phyloP scores from a whole-genome alignment of 2,797 vertebrate genomes.

The Phylloscopus collybita region DNA sequence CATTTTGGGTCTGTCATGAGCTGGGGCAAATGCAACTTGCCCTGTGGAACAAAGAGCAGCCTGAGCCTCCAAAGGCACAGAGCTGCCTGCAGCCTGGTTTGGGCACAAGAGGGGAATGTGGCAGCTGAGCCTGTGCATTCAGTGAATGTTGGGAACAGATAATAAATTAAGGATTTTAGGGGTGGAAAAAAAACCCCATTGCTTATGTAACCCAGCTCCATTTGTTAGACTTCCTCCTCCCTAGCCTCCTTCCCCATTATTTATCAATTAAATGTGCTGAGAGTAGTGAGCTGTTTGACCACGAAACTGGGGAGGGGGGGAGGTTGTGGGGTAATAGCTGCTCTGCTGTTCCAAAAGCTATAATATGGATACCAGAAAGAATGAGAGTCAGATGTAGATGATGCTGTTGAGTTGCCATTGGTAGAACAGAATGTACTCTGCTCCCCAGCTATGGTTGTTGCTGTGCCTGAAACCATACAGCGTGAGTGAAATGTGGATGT shows the following conservation, averaged over 20 bases:
- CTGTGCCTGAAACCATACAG: conserved; percentile 29
- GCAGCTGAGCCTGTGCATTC: neutral
- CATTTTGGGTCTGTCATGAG: neutral
- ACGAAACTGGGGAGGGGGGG: neutral
- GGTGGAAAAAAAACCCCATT: neutral
- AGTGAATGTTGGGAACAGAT: neutral
- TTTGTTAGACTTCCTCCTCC: neutral
- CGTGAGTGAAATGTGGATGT: conserved; percentile 26
- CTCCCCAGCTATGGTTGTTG: neutral
- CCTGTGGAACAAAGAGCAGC: neutral
- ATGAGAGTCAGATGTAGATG: conserved; percentile 55
- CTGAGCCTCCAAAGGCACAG: neutral
- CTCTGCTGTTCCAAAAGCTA: conserved; percentile 12
- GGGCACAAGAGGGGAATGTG: neutral
- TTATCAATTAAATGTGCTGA: conserved; percentile 36
- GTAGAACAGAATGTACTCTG: conserved; percentile 45
- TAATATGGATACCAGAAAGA: conserved; percentile 36
- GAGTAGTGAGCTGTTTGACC: neutral
- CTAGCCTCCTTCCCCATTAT: neutral
- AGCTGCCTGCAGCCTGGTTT: neutral
- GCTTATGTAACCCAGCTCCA: neutral
- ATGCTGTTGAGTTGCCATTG: conserved; percentile 15
- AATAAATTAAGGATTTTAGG: neutral
- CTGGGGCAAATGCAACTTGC: neutral
- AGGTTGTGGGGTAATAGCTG: neutral